Conservation (phyloP, 2,113 vertebrate genomes). For the Rousettus leschenaultii region DNA sequence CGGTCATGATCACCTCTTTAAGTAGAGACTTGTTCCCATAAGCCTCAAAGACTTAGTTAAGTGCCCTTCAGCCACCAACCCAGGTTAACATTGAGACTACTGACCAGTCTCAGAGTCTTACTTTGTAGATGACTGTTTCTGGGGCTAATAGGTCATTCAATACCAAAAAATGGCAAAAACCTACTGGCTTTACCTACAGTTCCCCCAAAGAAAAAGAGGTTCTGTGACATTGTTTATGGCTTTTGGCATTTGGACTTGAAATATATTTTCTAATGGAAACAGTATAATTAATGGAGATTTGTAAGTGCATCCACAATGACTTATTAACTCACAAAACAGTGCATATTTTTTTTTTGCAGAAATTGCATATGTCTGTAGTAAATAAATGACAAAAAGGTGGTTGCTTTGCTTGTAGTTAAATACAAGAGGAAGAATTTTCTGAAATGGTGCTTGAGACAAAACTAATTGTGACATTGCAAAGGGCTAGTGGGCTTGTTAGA, state of each 20-base stretch:
- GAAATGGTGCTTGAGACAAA: not conserved
- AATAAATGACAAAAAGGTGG: not conserved
- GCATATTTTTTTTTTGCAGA: constrained; percentile 33
- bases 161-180: not conserved
- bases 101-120: not conserved
- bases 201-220: not conserved
- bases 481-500: not conserved
- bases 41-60: not conserved
- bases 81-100: not conserved
- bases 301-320: not conserved
- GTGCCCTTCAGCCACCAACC: not conserved
- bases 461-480: not conserved
- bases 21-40: not conserved
- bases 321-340: not conserved
- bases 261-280: not conserved
- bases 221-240: not conserved
- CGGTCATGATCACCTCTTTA: not conserved
- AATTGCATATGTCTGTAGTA: not conserved
- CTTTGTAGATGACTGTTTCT: not conserved
- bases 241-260: constrained; percentile 24
- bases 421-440: not conserved
- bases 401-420: not conserved
- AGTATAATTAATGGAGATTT: not conserved
- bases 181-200: not conserved
- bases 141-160: not conserved